These are phyloP conservation scores for Nomada hirtipes DNA, from an alignment of 2,888 invertebrate genomes.

Conservation along the genomic window DNA sequence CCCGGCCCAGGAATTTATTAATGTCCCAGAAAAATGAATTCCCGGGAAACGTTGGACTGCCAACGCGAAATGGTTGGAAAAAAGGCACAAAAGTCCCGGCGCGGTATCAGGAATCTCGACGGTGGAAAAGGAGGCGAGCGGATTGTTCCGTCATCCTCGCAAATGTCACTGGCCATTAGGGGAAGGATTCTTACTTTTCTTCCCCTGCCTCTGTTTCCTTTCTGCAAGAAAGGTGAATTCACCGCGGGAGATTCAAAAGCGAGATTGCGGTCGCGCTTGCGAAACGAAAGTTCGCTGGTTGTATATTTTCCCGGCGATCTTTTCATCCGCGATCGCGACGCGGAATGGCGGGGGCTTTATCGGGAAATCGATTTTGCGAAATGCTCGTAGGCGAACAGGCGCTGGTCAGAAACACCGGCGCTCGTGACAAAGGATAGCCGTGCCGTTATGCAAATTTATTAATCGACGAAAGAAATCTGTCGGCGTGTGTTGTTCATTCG, in stretches of 20 bases:
- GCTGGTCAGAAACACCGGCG: slow-evolving; percentile 25
- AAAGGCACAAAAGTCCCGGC: slow-evolving; percentile 11
- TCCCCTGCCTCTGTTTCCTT: not conserved
- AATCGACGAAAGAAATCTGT: slow-evolving; percentile 37
- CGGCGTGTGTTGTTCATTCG: not conserved
- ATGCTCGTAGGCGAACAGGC: slow-evolving; percentile 36
- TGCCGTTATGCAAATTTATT: slow-evolving; percentile 45
- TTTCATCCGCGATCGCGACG: slow-evolving; percentile 29
- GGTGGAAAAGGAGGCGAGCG: slow-evolving; percentile 3
- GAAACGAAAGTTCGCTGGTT: slow-evolving; percentile 33
- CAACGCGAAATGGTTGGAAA: not conserved
- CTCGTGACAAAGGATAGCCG: slow-evolving; percentile 41
- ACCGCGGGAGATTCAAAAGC: slow-evolving; percentile 32
- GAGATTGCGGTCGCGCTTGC: slow-evolving; percentile 29
- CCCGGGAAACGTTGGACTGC: not conserved
- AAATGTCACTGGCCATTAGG: slow-evolving; percentile 57
- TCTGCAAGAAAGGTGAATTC: slow-evolving; percentile 15
- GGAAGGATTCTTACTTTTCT: not conserved
- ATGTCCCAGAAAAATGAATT: slow-evolving; percentile 10
- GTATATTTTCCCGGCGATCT: slow-evolving; percentile 33
- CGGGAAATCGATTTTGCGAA: slow-evolving; percentile 57
- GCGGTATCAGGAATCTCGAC: slow-evolving; percentile 23
- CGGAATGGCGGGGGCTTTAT: slow-evolving; percentile 32
- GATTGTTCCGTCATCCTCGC: slow-evolving; percentile 42
- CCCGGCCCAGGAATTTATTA: slow-evolving; percentile 9